Evolutionary conservation across 2,888 invertebrate species (phyloP), one percentile per base, ranked within the genome.

Genomic region (Venustoraphidia nigricollis): DNA sequence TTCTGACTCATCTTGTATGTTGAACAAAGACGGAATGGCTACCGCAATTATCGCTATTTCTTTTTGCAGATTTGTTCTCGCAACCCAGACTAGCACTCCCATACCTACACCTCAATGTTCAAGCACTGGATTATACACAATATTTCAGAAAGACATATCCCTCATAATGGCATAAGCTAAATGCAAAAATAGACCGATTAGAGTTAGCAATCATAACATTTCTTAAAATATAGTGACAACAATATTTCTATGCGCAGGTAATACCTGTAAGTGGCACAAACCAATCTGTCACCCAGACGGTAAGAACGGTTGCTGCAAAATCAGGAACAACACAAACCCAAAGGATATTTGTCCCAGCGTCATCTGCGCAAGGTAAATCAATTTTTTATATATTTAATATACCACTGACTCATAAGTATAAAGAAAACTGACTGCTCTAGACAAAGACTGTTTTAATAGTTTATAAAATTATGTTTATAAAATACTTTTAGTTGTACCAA

Each of bases 401-500:
- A 41, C 8, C 4, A 38, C 38, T n/a, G 11, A 38, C 5, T 11
- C 38, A 3, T 11, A 38, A 38, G n/a, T 38, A 38, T 38, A 13
- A 3, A 38, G 8, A 38, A 38, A 8, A 38, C 13, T 38, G 11
- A 38, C 8, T 38, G 9, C 13, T 38, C 11, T 13, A 5, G 38
- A 38, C 2, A 9, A 39, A 39, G 1, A 42, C 42, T 27, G n/a
- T 34, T 35, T 45, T 14, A 36, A 35, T 34, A 47, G 50, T n/a
- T 38, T 43, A 53, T 41, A 27, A 17, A 17, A 27, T 27, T 27
- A 6, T 27, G 3, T 27, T 27, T 6, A 27, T 27, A 27, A 27
- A 27, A 27, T 27, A 6, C 6, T 76, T 59, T 73, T 78, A 13
- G 70, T 78, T 56, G 64, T 79, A 9, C 77, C 77, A 34, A 72